These are phyloP conservation scores for Procavia capensis DNA, from an alignment of 2,113 vertebrate species.

Conservation along the genomic window DNA sequence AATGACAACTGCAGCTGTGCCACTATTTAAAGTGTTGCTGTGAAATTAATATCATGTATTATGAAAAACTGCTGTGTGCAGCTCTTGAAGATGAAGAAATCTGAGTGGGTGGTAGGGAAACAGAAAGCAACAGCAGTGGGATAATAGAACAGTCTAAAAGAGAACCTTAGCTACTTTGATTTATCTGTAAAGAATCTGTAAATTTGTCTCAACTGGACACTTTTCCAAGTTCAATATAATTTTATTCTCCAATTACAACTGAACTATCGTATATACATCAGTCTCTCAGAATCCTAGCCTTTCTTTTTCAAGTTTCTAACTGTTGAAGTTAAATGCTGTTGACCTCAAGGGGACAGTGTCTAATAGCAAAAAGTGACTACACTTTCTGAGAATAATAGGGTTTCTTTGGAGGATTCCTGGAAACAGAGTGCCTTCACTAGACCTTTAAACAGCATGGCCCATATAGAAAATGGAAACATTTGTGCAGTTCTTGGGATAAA, in stretches of 20 bases:
- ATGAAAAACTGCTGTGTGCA: conserved; percentile 48
- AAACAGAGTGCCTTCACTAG: neutral
- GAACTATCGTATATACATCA: neutral
- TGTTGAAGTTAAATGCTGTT: conserved; percentile 1
- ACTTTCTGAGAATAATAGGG: neutral
- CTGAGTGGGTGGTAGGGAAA: conserved; percentile 30
- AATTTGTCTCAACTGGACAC: neutral
- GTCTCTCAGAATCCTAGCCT: neutral
- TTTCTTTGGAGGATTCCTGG: conserved; percentile 32
- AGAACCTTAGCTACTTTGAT: conserved; percentile 8
- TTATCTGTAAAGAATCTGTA: conserved; percentile 57
- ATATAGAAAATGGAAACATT: conserved; percentile 4
- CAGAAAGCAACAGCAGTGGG: conserved; percentile 40
- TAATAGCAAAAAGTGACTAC: neutral
- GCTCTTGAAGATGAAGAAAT: conserved; percentile 48
- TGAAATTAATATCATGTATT: conserved; percentile 71
- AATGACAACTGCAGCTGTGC: conserved; percentile 65
- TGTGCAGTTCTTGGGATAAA: neutral
- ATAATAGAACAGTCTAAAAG: conserved; percentile 21
- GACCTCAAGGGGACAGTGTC: neutral
- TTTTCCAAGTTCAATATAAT: neutral
- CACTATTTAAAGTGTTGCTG: conserved; percentile 61
- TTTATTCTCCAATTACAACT: conserved; percentile 42
- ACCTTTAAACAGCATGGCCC: neutral
- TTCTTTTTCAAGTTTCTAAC: conserved; percentile 22